Evolutionary conservation across 2,113 vertebrate species (phyloP), one percentile per base, ranked within the genome.

Genomic region (Empidonax traillii): DNA sequence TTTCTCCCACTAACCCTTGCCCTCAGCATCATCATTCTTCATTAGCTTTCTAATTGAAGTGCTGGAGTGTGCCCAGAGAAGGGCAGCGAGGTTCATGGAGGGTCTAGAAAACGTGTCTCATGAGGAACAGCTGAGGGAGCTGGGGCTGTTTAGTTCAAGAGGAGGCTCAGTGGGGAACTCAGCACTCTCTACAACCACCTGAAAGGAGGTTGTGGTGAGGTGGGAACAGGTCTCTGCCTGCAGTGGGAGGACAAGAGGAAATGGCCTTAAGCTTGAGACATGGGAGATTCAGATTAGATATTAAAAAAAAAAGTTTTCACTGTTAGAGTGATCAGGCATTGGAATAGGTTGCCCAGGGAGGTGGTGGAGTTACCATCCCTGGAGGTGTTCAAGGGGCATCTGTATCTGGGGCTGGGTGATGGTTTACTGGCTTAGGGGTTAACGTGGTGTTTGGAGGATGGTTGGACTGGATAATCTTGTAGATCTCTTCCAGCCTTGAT

Each of bases 331-430:
- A 46, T 68, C 28, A 53, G 16, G 15, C 61, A 44, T 52, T 82
- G 23, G 37, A 67, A n/a, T 46, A 46, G 15, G 7, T 53, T 61
- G 23, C 22, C 8, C 10, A 21, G 12, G 23, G 12, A 59, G 37
- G 16, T 61, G 27, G 3, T 74, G 8, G 19, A 52, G 28, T 67
- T 44, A 44, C 8, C 59, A 41, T 30, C 27, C 37, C 19, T 59
- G 37, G 8, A 67, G 4, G 7, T 24, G 37, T 81, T 67, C 12
- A 67, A 4, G 33, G 27, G 10, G 15, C 67, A 7, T 59, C 81
- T 46, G 10, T 12, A 11, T 44, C 19, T 74, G 0, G 0, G 5
- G 6, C 10, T 81, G 52, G 19, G 1, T 51, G 37, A 6, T 51
- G 18, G 8, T 33, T 81, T 71, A 19, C 43, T 65, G 30, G 21